phyloP scores from a whole-genome alignment of 2,888 invertebrate genomes.

The Caenorhabditis doughertyi region DNA sequence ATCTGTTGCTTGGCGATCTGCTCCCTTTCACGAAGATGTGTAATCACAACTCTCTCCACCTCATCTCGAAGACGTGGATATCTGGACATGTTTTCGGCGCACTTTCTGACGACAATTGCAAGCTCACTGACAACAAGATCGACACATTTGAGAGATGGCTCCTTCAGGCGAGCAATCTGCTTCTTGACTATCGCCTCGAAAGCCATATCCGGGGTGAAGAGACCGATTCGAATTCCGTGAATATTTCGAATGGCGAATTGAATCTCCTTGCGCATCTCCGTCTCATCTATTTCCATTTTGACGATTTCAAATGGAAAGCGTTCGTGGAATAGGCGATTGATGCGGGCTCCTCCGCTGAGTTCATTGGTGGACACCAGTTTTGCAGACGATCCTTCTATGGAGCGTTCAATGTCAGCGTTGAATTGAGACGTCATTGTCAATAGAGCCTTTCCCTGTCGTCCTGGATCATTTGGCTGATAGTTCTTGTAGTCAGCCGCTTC shows the following conservation, averaged over 20 bases:
- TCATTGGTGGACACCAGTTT: constrained; percentile 97
- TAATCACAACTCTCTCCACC: constrained; percentile 96
- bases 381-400: constrained; percentile 90
- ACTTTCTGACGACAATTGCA: constrained; percentile 92
- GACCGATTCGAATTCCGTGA: constrained; percentile 93
- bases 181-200: constrained; percentile 99
- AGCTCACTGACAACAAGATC: constrained; percentile 97
- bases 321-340: constrained; percentile 97
- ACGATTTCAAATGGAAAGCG: constrained; percentile 99
- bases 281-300: constrained; percentile 99
- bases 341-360: constrained; percentile 98
- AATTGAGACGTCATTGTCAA: constrained; percentile 99
- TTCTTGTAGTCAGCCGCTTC: constrained; percentile 99
- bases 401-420: constrained; percentile 97
- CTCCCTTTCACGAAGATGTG: constrained; percentile 94
- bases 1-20: constrained; percentile 96
- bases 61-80: constrained; percentile 98
- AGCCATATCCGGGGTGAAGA: constrained; percentile 99
- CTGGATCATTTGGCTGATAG: constrained; percentile 97
- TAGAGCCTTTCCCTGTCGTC: constrained; percentile 99
- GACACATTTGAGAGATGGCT: constrained; percentile 97
- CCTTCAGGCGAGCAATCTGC: constrained; percentile 89
- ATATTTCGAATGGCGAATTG: constrained; percentile 99
- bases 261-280: constrained; percentile 96
- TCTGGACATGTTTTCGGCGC: constrained; percentile 96